Conservation (phyloP, 2,797 vertebrate genomes). For the Hapalemur alaotrensis region DNA sequence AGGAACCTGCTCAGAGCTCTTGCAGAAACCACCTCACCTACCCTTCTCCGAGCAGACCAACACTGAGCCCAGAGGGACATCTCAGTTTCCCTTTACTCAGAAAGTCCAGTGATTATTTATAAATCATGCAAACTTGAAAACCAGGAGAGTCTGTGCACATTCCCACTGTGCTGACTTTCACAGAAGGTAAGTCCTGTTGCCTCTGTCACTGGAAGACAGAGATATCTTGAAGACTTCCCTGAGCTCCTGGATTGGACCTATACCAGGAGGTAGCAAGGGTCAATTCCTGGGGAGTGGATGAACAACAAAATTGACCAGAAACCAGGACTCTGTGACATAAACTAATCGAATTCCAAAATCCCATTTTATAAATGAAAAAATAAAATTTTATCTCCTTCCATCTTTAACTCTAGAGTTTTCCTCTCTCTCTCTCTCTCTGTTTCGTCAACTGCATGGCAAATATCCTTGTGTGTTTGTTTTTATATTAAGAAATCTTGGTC, state of each 20-base stretch:
- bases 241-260: fast-evolving
- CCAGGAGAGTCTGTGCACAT: background rate
- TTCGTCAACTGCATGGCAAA: background rate
- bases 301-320: background rate
- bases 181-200: background rate
- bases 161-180: background rate
- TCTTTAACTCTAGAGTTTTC: background rate
- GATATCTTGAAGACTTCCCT: background rate
- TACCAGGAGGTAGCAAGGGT: fast-evolving
- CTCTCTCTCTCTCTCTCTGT: background rate
- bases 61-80: too few relatives aligned
- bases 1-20: background rate
- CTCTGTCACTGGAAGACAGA: fast-evolving
- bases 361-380: background rate
- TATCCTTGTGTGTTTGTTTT: background rate
- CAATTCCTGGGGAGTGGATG: too few relatives aligned
- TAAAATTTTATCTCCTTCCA: fast-evolving
- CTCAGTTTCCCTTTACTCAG: background rate
- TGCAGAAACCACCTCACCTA: background rate
- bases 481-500: background rate
- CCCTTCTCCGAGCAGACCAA: background rate
- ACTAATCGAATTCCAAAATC: background rate
- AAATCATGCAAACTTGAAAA: background rate
- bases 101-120: background rate
- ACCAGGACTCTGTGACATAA: background rate